Conservation (phyloP, 2,113 vertebrate genomes). For the Oreochromis tanganicae region DNA sequence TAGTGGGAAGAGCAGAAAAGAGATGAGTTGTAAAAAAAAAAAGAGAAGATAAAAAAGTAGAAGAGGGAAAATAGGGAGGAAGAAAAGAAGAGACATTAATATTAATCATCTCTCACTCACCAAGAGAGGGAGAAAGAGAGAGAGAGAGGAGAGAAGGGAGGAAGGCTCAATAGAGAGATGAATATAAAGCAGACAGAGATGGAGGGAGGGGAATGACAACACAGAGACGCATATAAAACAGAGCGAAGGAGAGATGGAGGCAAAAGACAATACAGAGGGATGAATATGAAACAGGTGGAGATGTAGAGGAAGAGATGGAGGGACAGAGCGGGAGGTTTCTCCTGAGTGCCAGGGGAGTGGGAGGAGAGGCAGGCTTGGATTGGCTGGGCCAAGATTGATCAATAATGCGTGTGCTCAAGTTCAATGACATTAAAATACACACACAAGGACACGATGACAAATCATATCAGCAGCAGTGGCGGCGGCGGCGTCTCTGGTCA, state of each 20-base stretch:
- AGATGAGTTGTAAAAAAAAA: constrained; percentile 33
- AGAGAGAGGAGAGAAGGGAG: neutral
- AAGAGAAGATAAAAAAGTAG: constrained; percentile 16
- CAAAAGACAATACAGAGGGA: constrained; percentile 38
- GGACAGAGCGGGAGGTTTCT: neutral
- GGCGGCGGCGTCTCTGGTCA: constrained; percentile 1
- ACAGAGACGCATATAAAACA: constrained; percentile 50
- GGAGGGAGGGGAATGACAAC: constrained; percentile 44
- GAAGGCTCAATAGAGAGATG: constrained; percentile 50
- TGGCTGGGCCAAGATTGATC: constrained; percentile 41
- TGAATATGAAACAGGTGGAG: constrained; percentile 55
- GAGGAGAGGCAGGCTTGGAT: neutral
- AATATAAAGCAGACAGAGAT: constrained; percentile 65
- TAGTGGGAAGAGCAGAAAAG: constrained; percentile 31
- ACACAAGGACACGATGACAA: constrained; percentile 50
- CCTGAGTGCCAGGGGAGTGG: neutral
- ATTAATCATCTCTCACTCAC: constrained; percentile 67
- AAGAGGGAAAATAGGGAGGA: constrained; percentile 19
- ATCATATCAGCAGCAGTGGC: constrained; percentile 15
- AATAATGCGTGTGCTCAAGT: constrained; percentile 43
- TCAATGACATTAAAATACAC: constrained; percentile 61
- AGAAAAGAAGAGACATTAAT: constrained; percentile 61
- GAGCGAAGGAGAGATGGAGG: constrained; percentile 13
- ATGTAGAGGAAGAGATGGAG: constrained; percentile 13
- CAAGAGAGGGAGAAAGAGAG: constrained; percentile 8